Evolutionary conservation across 2,797 vertebrate species (phyloP).

Genomic region (Holocentrus rufus): DNA sequence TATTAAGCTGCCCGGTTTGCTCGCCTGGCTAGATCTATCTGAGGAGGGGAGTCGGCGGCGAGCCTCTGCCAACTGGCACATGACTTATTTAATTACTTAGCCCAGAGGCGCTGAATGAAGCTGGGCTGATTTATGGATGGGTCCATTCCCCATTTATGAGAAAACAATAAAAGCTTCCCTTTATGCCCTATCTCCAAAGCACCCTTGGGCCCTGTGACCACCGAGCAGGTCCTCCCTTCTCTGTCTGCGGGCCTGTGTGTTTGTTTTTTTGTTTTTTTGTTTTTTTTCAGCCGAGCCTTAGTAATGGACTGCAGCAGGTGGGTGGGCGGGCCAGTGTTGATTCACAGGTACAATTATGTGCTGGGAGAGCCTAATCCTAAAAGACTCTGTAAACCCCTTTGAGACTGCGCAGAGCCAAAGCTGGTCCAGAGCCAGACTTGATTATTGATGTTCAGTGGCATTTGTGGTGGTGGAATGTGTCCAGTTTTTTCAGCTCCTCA

Average conservation of each 20-base stretch:
- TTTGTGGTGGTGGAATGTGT: neutral
- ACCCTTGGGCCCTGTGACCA: conserved; percentile 10
- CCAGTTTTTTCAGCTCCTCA: neutral
- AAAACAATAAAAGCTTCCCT: conserved; percentile 62
- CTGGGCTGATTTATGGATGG: conserved; percentile 61
- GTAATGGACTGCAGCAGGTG: conserved; percentile 49
- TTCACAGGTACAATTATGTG: conserved; percentile 51
- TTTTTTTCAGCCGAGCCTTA: neutral
- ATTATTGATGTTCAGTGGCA: conserved; percentile 33
- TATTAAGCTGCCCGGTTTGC: conserved; percentile 42
- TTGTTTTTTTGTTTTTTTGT: too few species aligned
- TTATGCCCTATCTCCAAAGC: conserved; percentile 39
- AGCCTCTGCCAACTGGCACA: conserved; percentile 70
- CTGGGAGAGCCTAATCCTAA: conserved; percentile 5
- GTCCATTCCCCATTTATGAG: conserved; percentile 62
- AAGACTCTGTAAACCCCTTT: conserved; percentile 9
- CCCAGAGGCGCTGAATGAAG: conserved; percentile 49
- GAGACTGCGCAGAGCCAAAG: neutral
- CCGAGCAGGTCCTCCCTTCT: conserved; percentile 14
- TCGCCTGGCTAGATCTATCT: conserved; percentile 46
- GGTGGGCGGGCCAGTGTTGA: conserved; percentile 16
- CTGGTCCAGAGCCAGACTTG: neutral
- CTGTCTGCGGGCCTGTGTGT: conserved; percentile 18
- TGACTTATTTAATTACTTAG: conserved; percentile 72
- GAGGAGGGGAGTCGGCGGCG: conserved; percentile 23